These are phyloP conservation scores for Yponomeuta cagnagella DNA, from an alignment of 2,888 invertebrate genomes.

Conservation along the genomic window DNA sequence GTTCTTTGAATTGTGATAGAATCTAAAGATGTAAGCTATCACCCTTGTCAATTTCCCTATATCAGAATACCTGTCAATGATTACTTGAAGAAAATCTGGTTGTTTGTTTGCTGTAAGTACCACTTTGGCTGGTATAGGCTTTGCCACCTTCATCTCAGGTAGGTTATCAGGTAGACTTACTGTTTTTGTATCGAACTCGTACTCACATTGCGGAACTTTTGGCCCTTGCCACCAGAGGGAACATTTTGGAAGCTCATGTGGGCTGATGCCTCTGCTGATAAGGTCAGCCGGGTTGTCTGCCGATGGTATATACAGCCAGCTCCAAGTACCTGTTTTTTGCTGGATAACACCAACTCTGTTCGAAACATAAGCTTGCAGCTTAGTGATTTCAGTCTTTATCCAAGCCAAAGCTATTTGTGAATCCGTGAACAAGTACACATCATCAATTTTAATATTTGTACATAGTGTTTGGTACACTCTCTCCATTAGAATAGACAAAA, in stretches of 20 bases:
- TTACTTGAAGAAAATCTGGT: background rate
- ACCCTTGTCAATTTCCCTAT: background rate
- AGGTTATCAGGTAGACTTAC: slow-evolving; percentile 6
- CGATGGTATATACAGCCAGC: slow-evolving; percentile 20
- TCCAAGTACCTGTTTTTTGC: slow-evolving; percentile 17
- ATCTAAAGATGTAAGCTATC: background rate
- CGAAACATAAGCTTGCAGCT: slow-evolving; percentile 20
- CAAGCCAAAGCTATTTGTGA: slow-evolving; percentile 22
- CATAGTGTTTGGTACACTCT: slow-evolving; percentile 15
- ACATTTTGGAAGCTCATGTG: slow-evolving; percentile 10
- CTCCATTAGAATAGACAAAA: slow-evolving; percentile 18
- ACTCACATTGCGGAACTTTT: slow-evolving; percentile 2
- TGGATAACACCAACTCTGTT: slow-evolving; percentile 21
- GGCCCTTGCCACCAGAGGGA: slow-evolving; percentile 18
- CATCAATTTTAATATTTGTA: slow-evolving; percentile 11
- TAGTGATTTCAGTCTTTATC: slow-evolving; percentile 17
- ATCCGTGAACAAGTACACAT: slow-evolving; percentile 18
- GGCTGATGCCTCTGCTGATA: slow-evolving; percentile 19
- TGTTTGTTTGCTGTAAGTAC: background rate
- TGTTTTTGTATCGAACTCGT: background rate
- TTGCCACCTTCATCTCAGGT: background rate
- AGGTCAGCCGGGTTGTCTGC: slow-evolving; percentile 21
- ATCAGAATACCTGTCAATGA: background rate
- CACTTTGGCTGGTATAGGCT: background rate
- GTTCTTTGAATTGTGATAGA: too few species aligned